phyloP scores from a whole-genome alignment of 2,797 vertebrate species.

The Amniataba percoides region DNA sequence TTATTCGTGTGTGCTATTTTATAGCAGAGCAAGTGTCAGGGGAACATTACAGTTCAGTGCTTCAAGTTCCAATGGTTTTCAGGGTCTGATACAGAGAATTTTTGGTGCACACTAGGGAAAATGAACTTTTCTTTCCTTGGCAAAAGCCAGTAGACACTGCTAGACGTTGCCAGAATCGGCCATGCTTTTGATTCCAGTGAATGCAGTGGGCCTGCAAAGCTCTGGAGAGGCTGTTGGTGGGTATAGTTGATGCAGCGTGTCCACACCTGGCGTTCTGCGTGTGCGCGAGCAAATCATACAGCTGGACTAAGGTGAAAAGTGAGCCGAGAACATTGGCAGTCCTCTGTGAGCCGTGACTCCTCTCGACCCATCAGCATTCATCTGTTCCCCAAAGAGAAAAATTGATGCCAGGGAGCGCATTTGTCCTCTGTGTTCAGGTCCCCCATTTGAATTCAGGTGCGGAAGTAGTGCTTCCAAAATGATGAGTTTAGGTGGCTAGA shows the following conservation, averaged over 20 bases:
- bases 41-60: constrained; percentile 7
- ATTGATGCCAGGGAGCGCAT: constrained; percentile 31
- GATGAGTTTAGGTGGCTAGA: constrained; percentile 34
- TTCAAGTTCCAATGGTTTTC: constrained; percentile 27
- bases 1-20: constrained; percentile 21
- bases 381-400: constrained; percentile 26
- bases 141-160: constrained; percentile 15
- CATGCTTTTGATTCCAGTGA: constrained; percentile 34
- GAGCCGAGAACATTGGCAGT: constrained; percentile 25
- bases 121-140: constrained; percentile 24
- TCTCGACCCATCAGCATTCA: constrained; percentile 28
- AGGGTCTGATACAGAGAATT: constrained; percentile 14
- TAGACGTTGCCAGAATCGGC: constrained; percentile 25
- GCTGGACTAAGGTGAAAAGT: constrained; percentile 29
- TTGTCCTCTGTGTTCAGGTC: not conserved
- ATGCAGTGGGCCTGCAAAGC: constrained; percentile 16
- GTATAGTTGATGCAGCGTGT: constrained; percentile 23
- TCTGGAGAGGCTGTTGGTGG: not conserved
- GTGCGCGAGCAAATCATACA: constrained; percentile 34
- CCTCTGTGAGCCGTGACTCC: constrained; percentile 4
- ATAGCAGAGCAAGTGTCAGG: constrained; percentile 35
- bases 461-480: constrained; percentile 23
- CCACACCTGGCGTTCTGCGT: constrained; percentile 44
- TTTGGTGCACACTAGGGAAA: constrained; percentile 15
- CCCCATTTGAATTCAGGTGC: constrained; percentile 35